Evolutionary conservation across 37 sponge, comb jelly and placozoan species (phyloP).

Genomic region (Theonella swinhoei): DNA sequence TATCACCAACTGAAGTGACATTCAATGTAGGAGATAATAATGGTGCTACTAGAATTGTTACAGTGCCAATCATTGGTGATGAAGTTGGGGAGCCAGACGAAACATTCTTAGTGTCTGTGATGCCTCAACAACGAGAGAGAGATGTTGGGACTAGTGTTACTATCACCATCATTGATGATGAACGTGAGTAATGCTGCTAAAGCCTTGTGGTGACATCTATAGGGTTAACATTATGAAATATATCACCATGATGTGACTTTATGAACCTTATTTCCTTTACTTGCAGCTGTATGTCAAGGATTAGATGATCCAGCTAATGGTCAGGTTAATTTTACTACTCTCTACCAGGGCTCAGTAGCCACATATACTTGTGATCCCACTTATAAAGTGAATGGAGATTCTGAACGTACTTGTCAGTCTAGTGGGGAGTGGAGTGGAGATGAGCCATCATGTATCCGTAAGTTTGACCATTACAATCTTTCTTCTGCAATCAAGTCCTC

Average conservation of each 20-base stretch:
- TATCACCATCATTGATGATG: background rate
- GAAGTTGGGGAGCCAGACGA: background rate
- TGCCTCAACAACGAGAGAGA: background rate
- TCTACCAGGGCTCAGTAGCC: background rate
- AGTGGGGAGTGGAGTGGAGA: background rate
- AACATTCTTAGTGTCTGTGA: background rate
- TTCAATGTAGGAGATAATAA: background rate
- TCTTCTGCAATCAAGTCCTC: too few relatives aligned
- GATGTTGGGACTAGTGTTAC: background rate
- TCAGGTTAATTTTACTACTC: background rate
- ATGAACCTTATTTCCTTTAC: background rate
- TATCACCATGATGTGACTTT: too few relatives aligned
- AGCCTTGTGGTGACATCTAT: too few relatives aligned
- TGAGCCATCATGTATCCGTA: background rate
- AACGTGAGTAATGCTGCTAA: background rate
- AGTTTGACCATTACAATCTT: background rate
- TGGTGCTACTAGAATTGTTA: background rate
- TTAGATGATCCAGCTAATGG: background rate
- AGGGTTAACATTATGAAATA: too few relatives aligned
- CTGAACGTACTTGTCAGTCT: background rate
- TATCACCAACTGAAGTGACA: background rate
- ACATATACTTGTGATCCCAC: background rate
- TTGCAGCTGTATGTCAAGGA: background rate
- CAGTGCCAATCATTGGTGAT: background rate
- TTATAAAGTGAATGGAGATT: background rate